phyloP scores from a whole-genome alignment of 2,888 invertebrate genomes.

The Melolontha melolontha region DNA sequence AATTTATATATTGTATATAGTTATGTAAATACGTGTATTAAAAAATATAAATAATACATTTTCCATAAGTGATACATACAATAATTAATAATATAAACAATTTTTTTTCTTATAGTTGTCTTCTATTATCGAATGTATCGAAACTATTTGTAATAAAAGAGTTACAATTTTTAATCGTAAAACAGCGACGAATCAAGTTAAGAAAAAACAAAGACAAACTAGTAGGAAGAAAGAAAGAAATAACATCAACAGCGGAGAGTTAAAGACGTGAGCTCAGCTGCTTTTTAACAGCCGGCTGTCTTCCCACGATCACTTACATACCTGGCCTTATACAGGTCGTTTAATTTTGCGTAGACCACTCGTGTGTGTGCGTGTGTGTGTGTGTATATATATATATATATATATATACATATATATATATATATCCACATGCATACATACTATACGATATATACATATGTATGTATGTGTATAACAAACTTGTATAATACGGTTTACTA shows the following conservation, averaged over 20 bases:
- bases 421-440: no score
- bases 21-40: background rate
- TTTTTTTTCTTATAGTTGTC: no score
- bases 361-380: background rate
- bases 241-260: constrained; percentile 63
- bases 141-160: constrained; percentile 42
- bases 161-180: constrained; percentile 60
- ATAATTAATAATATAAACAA: no score
- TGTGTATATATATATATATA: constrained; percentile 1
- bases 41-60: no score
- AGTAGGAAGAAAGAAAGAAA: constrained; percentile 46
- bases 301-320: constrained; percentile 65
- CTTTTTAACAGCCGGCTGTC: constrained; percentile 62
- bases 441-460: no score
- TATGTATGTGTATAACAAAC: no score
- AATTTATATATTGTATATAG: constrained; percentile 7
- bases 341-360: constrained; percentile 40
- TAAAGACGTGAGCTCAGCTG: constrained; percentile 64
- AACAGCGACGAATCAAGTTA: constrained; percentile 51
- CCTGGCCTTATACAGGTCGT: constrained; percentile 63
- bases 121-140: no score
- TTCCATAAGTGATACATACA: no score
- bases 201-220: constrained; percentile 12
- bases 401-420: background rate
- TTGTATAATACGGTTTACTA: background rate